phyloP scores from a whole-genome alignment of 2,113 vertebrate genomes.

The Talpa occidentalis region DNA sequence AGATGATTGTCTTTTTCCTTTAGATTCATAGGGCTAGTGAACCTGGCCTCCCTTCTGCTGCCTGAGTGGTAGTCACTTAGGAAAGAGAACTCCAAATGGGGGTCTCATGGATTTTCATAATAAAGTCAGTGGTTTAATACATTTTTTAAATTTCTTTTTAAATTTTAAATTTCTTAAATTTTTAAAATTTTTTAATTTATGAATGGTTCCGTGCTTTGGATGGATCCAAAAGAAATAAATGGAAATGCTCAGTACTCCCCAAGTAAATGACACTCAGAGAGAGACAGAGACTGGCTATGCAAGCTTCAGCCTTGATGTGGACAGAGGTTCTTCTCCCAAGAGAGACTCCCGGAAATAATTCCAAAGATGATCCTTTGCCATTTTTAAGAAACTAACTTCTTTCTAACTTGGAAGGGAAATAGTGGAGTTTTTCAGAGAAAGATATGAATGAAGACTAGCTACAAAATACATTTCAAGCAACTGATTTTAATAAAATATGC shows the following conservation, averaged over 20 bases:
- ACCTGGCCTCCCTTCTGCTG: neutral
- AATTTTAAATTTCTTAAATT: too few species aligned
- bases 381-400: conserved; percentile 3
- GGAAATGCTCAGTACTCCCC: neutral
- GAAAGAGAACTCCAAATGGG: neutral
- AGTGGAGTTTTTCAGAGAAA: neutral
- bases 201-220: neutral
- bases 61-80: neutral
- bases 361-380: neutral
- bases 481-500: neutral
- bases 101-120: neutral
- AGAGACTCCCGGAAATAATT: neutral
- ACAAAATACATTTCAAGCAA: neutral
- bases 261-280: neutral
- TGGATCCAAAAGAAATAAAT: neutral
- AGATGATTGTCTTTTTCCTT: neutral
- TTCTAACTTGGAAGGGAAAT: neutral
- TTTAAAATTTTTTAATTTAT: too few species aligned
- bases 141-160: too few species aligned
- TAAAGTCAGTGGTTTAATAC: neutral
- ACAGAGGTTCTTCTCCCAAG: neutral
- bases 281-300: neutral
- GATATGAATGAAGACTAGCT: neutral
- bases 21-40: neutral
- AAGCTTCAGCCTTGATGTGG: neutral